phyloP scores from a whole-genome alignment of 2,113 vertebrate genomes.

The Calonectris borealis region DNA sequence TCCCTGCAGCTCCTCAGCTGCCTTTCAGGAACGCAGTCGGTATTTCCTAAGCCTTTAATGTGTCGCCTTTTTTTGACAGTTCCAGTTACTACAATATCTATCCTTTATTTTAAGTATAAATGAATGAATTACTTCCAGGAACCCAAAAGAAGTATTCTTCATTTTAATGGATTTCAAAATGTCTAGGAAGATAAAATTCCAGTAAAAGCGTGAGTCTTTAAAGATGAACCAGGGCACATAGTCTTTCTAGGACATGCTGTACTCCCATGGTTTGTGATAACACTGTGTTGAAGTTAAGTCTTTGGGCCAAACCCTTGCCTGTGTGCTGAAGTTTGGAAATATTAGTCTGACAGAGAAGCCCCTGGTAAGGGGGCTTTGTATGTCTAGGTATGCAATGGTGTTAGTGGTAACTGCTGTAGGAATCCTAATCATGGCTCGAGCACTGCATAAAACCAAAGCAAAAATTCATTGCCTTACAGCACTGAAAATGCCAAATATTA shows the following conservation, averaged over 20 bases:
- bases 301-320: background rate
- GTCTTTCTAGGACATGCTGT: background rate
- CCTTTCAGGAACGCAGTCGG: background rate
- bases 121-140: background rate
- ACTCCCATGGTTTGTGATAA: background rate
- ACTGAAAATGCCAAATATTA: background rate
- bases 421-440: background rate
- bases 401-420: background rate
- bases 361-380: background rate
- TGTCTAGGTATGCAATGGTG: background rate
- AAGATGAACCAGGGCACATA: background rate
- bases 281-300: background rate
- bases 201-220: background rate
- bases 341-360: background rate
- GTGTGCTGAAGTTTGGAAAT: background rate
- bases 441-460: background rate
- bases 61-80: background rate
- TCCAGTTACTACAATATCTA: background rate
- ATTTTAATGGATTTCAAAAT: background rate
- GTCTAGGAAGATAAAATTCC: conserved; percentile 1
- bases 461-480: background rate
- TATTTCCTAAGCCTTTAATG: background rate
- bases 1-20: background rate
- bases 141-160: background rate
- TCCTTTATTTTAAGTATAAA: background rate